Evolutionary conservation across 2,888 invertebrate species (phyloP).

Genomic region (Malthinus seriepunctatus): DNA sequence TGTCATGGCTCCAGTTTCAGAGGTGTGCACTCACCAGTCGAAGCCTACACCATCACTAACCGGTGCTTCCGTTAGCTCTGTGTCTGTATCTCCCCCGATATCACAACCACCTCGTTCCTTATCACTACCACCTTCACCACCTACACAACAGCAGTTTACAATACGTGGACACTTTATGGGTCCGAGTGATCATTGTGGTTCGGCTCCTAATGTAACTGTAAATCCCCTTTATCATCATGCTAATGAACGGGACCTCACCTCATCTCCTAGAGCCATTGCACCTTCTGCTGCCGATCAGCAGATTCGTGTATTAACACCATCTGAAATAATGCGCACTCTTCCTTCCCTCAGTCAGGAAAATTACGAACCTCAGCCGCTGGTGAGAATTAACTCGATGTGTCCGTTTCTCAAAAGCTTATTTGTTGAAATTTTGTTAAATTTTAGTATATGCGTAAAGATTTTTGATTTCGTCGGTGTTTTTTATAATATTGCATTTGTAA

Average conservation of each 20-base stretch:
- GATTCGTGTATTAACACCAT: constrained; percentile 86
- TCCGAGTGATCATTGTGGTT: constrained; percentile 60
- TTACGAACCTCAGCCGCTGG: constrained; percentile 64
- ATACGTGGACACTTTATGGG: constrained; percentile 53
- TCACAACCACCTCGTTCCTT: constrained; percentile 32
- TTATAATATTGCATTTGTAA: constrained; percentile 24
- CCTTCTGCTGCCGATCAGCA: constrained; percentile 69
- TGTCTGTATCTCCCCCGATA: constrained; percentile 30
- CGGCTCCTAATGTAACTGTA: constrained; percentile 71
- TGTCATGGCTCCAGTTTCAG: constrained; percentile 46
- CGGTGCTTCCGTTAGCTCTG: constrained; percentile 42
- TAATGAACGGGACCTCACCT: constrained; percentile 31
- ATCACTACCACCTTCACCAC: constrained; percentile 43
- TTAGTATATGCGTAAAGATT: constrained; percentile 13
- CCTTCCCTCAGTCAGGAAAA: constrained; percentile 79
- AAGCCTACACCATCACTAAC: constrained; percentile 44
- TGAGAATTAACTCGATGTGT: constrained; percentile 35
- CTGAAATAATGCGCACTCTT: constrained; percentile 89
- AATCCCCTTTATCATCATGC: constrained; percentile 59
- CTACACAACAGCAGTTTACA: constrained; percentile 54
- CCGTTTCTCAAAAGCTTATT: constrained; percentile 15
- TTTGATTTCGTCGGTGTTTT: constrained; percentile 30
- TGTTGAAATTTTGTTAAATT: constrained; percentile 24
- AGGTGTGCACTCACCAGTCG: constrained; percentile 54
- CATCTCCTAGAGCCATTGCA: constrained; percentile 32